Conservation (phyloP, 2,888 invertebrate genomes). For the Cosmopolites sordidus region DNA sequence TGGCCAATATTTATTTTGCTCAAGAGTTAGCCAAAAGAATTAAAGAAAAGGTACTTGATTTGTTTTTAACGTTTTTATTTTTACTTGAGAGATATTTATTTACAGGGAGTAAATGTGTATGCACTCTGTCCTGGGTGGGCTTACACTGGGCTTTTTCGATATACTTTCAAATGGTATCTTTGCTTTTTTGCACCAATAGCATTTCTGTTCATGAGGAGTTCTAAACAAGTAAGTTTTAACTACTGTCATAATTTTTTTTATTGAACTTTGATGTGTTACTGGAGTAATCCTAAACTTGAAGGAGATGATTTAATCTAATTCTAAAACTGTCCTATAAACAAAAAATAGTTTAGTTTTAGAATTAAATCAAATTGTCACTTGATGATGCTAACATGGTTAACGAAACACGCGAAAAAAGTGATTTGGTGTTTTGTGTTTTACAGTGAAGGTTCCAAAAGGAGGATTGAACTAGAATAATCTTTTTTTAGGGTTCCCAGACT, state of each 20-base stretch:
- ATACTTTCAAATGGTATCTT: constrained; percentile 65
- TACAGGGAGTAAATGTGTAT: constrained; percentile 40
- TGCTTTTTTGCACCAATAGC: constrained; percentile 67
- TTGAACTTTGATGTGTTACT: no score
- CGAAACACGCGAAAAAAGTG: no score
- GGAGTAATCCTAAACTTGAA: no score
- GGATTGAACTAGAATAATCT: constrained; percentile 13
- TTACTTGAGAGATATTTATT: background rate
- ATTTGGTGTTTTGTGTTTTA: no score
- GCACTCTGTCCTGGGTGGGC: constrained; percentile 77
- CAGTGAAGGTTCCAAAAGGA: no score
- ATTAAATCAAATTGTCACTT: no score
- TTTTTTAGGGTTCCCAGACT: constrained; percentile 72
- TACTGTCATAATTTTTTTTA: no score
- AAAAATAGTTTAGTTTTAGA: no score
- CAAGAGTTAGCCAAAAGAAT: constrained; percentile 58
- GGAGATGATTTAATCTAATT: no score
- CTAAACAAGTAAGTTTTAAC: constrained; percentile 59
- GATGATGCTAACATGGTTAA: no score
- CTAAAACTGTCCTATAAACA: no score
- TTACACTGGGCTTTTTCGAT: constrained; percentile 69
- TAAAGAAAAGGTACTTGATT: constrained; percentile 47
- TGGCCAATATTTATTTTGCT: constrained; percentile 71
- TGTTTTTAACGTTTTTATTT: background rate
- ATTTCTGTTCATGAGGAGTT: constrained; percentile 65